These are phyloP conservation scores for Desmodus rotundus DNA, from an alignment of 2,113 vertebrate genomes.

Conservation along the genomic window DNA sequence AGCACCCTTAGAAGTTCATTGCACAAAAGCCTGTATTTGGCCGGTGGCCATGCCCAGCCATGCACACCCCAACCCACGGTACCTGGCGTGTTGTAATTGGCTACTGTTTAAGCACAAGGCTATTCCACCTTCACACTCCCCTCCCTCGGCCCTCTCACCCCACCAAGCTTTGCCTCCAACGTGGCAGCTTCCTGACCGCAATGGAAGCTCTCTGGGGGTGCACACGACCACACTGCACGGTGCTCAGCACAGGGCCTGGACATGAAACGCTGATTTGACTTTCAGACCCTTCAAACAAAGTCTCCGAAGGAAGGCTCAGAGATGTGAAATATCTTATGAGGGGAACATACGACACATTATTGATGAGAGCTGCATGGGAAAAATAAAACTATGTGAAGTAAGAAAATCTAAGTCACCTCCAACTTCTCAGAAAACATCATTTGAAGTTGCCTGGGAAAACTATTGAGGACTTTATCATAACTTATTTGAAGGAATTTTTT, in stretches of 20 bases:
- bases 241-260: rapidly evolving
- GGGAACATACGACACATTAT: not conserved
- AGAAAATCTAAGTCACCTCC: not conserved
- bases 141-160: not conserved
- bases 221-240: not conserved
- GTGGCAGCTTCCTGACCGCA: not conserved
- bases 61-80: rapidly evolving
- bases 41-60: no score
- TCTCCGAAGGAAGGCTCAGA: not conserved
- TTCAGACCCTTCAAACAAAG: constrained; percentile 1
- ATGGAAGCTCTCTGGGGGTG: not conserved
- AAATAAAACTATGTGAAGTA: not conserved
- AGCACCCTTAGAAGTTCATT: not conserved
- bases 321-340: not conserved
- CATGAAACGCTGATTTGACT: not conserved
- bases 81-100: no score
- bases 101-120: not conserved
- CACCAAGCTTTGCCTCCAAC: not conserved
- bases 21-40: not conserved
- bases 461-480: not conserved
- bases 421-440: not conserved
- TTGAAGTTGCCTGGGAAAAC: not conserved
- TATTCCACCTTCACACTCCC: not conserved
- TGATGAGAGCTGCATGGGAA: not conserved
- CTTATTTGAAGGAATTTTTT: constrained; percentile 22